These are phyloP conservation scores for Conus canariensis DNA, from an alignment of 2,888 invertebrate species.

Conservation along the genomic window DNA sequence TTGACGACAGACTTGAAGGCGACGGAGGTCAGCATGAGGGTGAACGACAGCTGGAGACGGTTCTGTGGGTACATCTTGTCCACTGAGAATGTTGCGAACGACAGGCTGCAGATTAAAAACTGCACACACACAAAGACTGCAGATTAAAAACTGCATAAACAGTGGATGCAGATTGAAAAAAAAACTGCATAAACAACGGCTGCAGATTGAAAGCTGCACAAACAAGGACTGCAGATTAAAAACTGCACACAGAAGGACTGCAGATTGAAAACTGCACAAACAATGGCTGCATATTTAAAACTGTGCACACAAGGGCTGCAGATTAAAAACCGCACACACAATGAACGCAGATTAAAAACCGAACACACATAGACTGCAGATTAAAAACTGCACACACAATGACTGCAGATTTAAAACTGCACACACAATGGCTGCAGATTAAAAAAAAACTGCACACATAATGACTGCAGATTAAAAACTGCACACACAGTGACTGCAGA, in stretches of 20 bases:
- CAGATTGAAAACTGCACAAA: no score
- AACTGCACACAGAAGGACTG: no score
- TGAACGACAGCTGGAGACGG: conserved; percentile 77
- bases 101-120: conserved; percentile 77
- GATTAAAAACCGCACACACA: no score
- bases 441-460: not conserved
- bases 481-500: no score
- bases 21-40: conserved; percentile 77
- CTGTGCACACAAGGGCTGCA: no score
- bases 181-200: no score
- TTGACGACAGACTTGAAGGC: conserved; percentile 78
- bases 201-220: no score
- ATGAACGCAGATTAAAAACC: no score
- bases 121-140: conserved; percentile 55
- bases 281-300: no score
- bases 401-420: not conserved
- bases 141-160: no score
- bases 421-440: not conserved
- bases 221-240: no score
- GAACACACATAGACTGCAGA: not conserved
- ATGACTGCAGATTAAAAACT: not conserved
- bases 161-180: no score
- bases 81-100: conserved; percentile 77
- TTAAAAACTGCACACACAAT: not conserved
- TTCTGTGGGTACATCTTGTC: conserved; percentile 73